Percentiles rank a stretch among this genome's conserved stretches.
phyloP scores from a whole-genome alignment of 2,888 invertebrate genomes.

The Euplagia quadripunctaria region DNA sequence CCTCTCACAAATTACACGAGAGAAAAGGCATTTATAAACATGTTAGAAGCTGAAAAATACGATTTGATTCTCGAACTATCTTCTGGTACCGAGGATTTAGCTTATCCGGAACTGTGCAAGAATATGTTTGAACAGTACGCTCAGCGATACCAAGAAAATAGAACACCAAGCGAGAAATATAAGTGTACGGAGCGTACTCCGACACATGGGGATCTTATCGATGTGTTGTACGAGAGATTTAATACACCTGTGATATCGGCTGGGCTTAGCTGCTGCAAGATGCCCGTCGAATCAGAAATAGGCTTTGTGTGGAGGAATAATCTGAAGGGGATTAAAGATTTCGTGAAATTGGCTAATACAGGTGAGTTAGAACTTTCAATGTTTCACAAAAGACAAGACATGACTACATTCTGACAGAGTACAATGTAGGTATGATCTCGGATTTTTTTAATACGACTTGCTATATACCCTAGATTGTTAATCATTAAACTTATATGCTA shows the following conservation, averaged over 20 bases:
- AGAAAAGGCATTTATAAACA: slow-evolving; percentile 88
- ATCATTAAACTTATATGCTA: no score
- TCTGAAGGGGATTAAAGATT: slow-evolving; percentile 88
- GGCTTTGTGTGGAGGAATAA: slow-evolving; percentile 91
- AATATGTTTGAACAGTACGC: slow-evolving; percentile 83
- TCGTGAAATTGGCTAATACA: slow-evolving; percentile 88
- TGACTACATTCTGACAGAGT: background rate
- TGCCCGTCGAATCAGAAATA: slow-evolving; percentile 90
- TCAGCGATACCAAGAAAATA: slow-evolving; percentile 76
- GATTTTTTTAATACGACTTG: no score
- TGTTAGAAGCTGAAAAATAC: slow-evolving; percentile 90
- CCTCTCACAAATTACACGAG: slow-evolving; percentile 79
- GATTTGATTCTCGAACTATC: slow-evolving; percentile 92
- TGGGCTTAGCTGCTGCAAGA: slow-evolving; percentile 94
- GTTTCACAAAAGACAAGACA: background rate
- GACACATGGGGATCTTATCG: slow-evolving; percentile 84
- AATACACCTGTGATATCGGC: slow-evolving; percentile 90
- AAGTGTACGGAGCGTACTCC: slow-evolving; percentile 60
- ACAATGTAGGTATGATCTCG: background rate
- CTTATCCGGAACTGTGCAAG: slow-evolving; percentile 78
- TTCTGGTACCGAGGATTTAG: slow-evolving; percentile 90
- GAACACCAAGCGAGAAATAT: slow-evolving; percentile 71
- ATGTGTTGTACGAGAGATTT: slow-evolving; percentile 88
- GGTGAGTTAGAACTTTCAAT: slow-evolving; percentile 70
- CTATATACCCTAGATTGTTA: background rate